phyloP scores from a whole-genome alignment of 2,113 vertebrate genomes.

The Bos taurus region DNA sequence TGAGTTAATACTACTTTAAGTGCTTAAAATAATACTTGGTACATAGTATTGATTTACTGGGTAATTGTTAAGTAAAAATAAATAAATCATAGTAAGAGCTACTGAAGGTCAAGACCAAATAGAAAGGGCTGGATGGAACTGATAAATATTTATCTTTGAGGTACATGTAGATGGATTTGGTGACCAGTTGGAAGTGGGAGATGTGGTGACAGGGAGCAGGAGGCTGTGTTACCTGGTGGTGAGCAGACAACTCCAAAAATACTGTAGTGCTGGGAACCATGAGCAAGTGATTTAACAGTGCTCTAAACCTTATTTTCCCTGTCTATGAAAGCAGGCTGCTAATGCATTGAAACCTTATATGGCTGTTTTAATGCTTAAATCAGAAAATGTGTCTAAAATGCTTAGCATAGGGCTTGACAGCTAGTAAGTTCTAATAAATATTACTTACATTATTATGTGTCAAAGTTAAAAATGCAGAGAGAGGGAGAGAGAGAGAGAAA shows the following conservation, averaged over 20 bases:
- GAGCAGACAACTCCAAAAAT: background rate
- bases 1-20: background rate
- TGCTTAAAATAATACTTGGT: background rate
- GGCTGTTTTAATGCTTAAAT: background rate
- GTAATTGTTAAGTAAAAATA: slow-evolving; percentile 1
- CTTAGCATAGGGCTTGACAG: background rate
- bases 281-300: background rate
- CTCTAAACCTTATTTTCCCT: background rate
- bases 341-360: background rate
- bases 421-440: background rate
- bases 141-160: slow-evolving; percentile 22
- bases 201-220: background rate
- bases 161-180: background rate
- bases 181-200: background rate
- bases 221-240: background rate
- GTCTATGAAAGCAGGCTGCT: background rate
- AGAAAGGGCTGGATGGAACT: background rate
- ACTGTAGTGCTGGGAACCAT: background rate
- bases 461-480: background rate
- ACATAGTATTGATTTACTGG: background rate
- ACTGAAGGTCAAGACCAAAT: background rate
- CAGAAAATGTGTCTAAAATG: background rate
- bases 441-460: background rate
- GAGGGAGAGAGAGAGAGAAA: background rate
- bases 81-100: background rate